Base-by-base conservation (phyloP, 2,797 vertebrate species). In the Tragopan temminckii region DNA sequence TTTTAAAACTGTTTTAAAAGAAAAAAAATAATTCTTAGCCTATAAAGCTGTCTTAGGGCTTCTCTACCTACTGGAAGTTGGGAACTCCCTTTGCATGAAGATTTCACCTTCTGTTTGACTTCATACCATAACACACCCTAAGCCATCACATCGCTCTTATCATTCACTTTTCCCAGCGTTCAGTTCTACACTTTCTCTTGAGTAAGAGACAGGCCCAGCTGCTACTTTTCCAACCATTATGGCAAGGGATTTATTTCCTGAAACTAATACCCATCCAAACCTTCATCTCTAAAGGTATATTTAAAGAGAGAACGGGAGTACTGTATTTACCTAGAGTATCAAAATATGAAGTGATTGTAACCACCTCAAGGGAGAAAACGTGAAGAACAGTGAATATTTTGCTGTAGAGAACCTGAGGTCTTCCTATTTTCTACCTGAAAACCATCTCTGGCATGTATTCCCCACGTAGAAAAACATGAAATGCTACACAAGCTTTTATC, bases 401-500 rank as follows among this genome's bases (percentile, higher is more conserved):
- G 72, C 53, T 93, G 52, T 68, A 52, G 77, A 90, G 75, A 90
- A 89, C 81, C 35, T 68, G 45, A 66, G 42, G 96, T 77, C 83
- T 95, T 95, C 70, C 45, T 66, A 40, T 78, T 95, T 81, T 83
- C 81, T 88, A 96, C 89, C 80, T 78, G 85, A 96, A 95, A 94
- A 95, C 93, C 62, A 76, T 38, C 62, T 85, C 57, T 96, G 92
- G 92, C 70, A 94, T 29, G 70, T 77, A 91, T 89, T 95, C 93
- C 87, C 91, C 59, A 27, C 20, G 48, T 66, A 95, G 68, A 62
- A 58, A 50, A 70, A 50, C 93, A 94, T n/a, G 40, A 89, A 94
- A 89, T 31, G 46, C 35, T 80, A 59, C 5, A 80, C 79, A 78
- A 85, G 78, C 55, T 67, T 59, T 45, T 86, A 93, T 96, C 82